Percentiles rank a stretch among this genome's conserved stretches.
These are phyloP conservation scores for Crossaster papposus DNA, from an alignment of 53 echinoderm and acorn worm genomes.

Conservation along the genomic window DNA sequence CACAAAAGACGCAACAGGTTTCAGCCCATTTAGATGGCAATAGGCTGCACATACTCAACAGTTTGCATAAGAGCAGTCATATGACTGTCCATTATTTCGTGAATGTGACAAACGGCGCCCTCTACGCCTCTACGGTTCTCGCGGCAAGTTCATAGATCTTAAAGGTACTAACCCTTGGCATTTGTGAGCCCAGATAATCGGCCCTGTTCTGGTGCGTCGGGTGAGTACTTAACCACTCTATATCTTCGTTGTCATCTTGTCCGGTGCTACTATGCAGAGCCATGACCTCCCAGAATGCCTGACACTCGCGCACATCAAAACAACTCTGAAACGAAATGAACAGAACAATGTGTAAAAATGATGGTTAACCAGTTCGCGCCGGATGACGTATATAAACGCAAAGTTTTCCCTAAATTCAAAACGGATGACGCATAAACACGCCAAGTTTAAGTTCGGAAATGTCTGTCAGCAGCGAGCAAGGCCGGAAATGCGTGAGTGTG, in stretches of 20 bases:
- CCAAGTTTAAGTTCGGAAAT: too few species aligned
- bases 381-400: too few species aligned
- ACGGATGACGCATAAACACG: too few species aligned
- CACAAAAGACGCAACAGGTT: too few species aligned
- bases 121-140: neutral
- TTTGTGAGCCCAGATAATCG: constrained; percentile 65
- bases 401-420: too few species aligned
- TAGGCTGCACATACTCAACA: too few species aligned
- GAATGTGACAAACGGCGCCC: neutral
- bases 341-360: neutral
- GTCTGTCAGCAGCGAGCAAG: too few species aligned
- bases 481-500: too few species aligned
- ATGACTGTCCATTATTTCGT: neutral
- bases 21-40: too few species aligned
- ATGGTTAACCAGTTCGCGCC: neutral
- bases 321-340: constrained; percentile 71
- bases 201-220: constrained; percentile 88
- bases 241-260: constrained; percentile 51
- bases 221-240: constrained; percentile 90
- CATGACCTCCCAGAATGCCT: constrained; percentile 93
- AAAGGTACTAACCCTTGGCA: constrained; percentile 72
- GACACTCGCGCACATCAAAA: constrained; percentile 93
- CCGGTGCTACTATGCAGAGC: constrained; percentile 50
- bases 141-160: neutral
- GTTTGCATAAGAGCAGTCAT: too few species aligned